phyloP scores from a whole-genome alignment of 2,888 invertebrate species.

The Zhuqinia jingwanae region DNA sequence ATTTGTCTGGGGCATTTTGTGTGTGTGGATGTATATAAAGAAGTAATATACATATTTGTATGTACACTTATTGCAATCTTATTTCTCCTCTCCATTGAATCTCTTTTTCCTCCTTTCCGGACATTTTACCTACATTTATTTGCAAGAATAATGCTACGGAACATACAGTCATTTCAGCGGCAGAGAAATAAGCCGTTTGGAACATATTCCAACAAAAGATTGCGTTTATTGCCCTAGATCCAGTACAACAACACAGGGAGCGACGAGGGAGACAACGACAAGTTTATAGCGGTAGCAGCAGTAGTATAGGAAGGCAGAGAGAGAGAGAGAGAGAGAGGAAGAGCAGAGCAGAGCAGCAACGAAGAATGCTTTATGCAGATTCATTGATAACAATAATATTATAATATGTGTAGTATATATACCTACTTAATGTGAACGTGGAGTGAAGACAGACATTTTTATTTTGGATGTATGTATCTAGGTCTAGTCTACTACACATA shows the following conservation, averaged over 20 bases:
- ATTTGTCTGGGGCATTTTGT: too few species aligned
- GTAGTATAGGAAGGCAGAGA: too few species aligned
- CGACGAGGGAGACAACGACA: not conserved
- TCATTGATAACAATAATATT: constrained; percentile 29
- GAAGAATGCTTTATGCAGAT: constrained; percentile 37
- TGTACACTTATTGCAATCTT: not conserved
- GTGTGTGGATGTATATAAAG: not conserved
- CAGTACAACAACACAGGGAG: not conserved
- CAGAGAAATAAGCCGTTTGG: constrained; percentile 14
- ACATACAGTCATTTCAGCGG: not conserved
- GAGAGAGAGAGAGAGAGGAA: not conserved
- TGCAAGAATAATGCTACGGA: not conserved
- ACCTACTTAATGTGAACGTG: not conserved
- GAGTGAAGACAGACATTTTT: not conserved
- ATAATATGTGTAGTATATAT: not conserved
- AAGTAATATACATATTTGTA: constrained; percentile 7
- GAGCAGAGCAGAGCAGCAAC: not conserved
- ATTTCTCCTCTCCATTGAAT: not conserved
- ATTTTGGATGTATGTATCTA: too few species aligned
- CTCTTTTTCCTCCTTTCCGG: not conserved
- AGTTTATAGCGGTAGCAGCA: too few species aligned
- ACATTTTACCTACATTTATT: constrained; percentile 20
- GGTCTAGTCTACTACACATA: too few species aligned
- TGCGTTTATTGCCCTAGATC: constrained; percentile 37
- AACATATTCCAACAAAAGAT: not conserved